A percentile compares a stretch with the other conserved stretches of the same genome.
These are phyloP conservation scores for Pherbina coryleti DNA, from an alignment of 2,888 invertebrate genomes.

Conservation along the genomic window DNA sequence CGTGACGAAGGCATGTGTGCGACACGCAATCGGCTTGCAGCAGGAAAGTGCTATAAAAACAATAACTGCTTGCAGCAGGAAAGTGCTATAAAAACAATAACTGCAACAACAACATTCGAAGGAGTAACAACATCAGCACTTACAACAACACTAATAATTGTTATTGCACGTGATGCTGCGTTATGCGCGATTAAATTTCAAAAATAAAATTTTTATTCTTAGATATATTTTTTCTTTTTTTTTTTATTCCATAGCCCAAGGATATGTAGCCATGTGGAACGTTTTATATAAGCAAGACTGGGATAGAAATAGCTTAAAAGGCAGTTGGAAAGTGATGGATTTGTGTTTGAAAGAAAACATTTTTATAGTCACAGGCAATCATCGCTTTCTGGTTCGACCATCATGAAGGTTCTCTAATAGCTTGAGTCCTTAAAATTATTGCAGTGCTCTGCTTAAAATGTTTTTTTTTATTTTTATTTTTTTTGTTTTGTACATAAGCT, in stretches of 20 bases:
- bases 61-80: not conserved
- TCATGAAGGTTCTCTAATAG: not conserved
- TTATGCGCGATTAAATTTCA: conserved; percentile 32
- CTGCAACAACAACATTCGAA: not conserved
- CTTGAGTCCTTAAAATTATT: not conserved
- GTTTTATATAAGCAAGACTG: not conserved
- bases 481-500: not conserved
- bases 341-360: not conserved
- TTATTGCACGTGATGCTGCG: conserved; percentile 30
- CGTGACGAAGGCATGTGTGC: conserved; percentile 27
- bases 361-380: not conserved
- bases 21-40: not conserved
- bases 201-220: conserved; percentile 1
- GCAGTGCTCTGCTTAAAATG: not conserved
- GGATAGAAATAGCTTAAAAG: not conserved
- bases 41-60: not conserved
- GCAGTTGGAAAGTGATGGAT: not conserved
- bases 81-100: not conserved
- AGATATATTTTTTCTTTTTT: not conserved
- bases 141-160: conserved; percentile 28
- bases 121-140: not conserved
- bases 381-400: not conserved
- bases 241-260: not conserved
- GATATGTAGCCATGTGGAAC: not conserved
- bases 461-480: not conserved